Conservation (phyloP, 2,113 vertebrate genomes). For the Elachura formosa region DNA sequence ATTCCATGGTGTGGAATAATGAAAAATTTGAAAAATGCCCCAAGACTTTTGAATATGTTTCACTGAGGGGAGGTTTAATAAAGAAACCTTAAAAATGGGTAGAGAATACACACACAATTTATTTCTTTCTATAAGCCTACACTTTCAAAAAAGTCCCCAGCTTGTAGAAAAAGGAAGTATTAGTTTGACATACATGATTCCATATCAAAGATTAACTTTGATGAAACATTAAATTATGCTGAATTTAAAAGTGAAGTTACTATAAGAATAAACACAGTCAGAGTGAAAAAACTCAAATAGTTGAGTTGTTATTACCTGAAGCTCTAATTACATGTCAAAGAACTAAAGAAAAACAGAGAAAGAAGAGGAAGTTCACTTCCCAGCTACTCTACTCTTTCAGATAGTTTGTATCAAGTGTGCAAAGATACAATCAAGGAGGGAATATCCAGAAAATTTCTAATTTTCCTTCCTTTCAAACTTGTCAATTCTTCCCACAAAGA, state of each 20-base stretch:
- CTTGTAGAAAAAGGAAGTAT: background rate
- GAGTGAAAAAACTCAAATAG: background rate
- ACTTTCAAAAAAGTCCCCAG: background rate
- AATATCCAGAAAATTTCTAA: rapidly evolving
- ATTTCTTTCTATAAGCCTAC: background rate
- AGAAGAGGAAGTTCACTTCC: background rate
- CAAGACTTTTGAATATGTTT: background rate
- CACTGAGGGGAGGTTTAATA: background rate
- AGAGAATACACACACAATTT: background rate
- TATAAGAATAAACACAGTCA: background rate
- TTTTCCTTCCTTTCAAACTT: background rate
- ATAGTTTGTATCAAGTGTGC: background rate
- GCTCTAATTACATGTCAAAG: background rate
- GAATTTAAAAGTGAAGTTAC: background rate
- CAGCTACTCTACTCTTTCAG: background rate
- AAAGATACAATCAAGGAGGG: background rate
- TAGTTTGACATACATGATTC: background rate
- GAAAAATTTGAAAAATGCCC: background rate
- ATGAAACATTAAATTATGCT: background rate
- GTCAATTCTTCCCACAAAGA: background rate
- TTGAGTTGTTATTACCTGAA: background rate
- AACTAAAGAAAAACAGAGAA: background rate
- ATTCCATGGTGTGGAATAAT: background rate
- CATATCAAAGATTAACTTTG: background rate
- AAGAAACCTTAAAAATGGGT: background rate